Conservation (phyloP, 2,888 invertebrate genomes). For the Eremobia ochroleuca region DNA sequence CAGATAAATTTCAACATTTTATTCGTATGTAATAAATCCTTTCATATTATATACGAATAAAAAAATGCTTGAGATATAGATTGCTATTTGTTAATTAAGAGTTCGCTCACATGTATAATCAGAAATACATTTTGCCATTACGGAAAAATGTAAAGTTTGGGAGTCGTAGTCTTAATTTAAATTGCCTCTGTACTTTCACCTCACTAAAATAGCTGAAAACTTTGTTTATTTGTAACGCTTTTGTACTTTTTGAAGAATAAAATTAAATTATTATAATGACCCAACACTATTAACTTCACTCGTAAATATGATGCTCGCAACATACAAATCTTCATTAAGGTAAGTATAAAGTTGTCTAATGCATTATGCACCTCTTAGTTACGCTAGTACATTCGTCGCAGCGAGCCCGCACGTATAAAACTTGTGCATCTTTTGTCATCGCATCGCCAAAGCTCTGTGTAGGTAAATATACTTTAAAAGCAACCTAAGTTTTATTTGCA, state of each 20-base stretch:
- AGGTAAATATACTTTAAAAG: not conserved
- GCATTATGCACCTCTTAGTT: constrained; percentile 9
- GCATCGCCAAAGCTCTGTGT: not conserved
- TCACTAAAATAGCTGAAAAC: too few species aligned
- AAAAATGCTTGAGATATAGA: too few species aligned
- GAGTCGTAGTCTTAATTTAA: too few species aligned
- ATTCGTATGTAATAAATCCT: not conserved
- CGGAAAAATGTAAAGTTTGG: too few species aligned
- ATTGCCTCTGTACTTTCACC: too few species aligned
- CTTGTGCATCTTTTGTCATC: constrained; percentile 7
- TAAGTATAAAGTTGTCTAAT: constrained; percentile 21
- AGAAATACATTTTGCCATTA: constrained; percentile 5
- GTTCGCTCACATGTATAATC: not conserved
- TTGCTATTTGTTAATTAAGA: not conserved
- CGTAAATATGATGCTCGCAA: constrained; percentile 2
- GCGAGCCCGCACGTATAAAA: constrained; percentile 20
- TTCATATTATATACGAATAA: too few species aligned
- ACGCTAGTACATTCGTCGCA: constrained; percentile 13
- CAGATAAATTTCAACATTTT: not conserved
- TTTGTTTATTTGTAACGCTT: too few species aligned
- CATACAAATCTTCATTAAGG: constrained; percentile 13
- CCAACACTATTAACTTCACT: not conserved
- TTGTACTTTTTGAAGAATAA: too few species aligned
- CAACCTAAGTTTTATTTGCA: not conserved
- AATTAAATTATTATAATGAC: too few species aligned